A percentile compares a stretch with the other conserved stretches of the same genome.
Conservation (phyloP, 1,140 invertebrate genomes). For the Thereuonema tuberculata region DNA sequence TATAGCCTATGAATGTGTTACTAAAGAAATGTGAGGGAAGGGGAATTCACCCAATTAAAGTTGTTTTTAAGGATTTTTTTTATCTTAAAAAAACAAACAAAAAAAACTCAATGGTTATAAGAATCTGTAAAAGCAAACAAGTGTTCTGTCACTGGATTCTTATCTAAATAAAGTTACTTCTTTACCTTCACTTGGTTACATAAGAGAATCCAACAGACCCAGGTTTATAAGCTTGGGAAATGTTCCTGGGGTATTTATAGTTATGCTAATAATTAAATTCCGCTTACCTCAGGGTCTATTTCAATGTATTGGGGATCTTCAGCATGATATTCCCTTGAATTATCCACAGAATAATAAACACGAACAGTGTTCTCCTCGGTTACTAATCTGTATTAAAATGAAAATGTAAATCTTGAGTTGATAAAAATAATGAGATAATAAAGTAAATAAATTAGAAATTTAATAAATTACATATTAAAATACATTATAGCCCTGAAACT, state of each 20-base stretch:
- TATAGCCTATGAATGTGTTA: too few species aligned
- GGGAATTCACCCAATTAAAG: too few species aligned
- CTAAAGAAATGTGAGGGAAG: too few species aligned
- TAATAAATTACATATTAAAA: not conserved
- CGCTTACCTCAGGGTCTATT: constrained; percentile 40
- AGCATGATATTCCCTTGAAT: constrained; percentile 67
- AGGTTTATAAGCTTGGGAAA: not conserved
- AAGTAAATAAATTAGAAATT: constrained; percentile 2
- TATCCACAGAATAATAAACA: constrained; percentile 68
- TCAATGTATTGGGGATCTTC: constrained; percentile 63
- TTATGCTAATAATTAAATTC: too few species aligned
- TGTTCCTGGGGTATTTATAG: not conserved
- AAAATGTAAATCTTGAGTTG: not conserved
- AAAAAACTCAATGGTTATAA: too few species aligned
- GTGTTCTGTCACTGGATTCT: too few species aligned
- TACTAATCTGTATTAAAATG: constrained; percentile 44
- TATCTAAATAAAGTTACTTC: too few species aligned
- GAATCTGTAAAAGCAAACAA: not conserved
- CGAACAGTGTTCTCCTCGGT: constrained; percentile 46
- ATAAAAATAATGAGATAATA: not conserved
- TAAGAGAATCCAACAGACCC: constrained; percentile 4
- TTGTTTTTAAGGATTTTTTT: too few species aligned
- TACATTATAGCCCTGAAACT: too few species aligned
- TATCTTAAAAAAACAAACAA: too few species aligned
- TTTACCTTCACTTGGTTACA: too few species aligned